Base-by-base conservation (phyloP, 2,797 vertebrate genomes). In the Muscicapa striata region DNA sequence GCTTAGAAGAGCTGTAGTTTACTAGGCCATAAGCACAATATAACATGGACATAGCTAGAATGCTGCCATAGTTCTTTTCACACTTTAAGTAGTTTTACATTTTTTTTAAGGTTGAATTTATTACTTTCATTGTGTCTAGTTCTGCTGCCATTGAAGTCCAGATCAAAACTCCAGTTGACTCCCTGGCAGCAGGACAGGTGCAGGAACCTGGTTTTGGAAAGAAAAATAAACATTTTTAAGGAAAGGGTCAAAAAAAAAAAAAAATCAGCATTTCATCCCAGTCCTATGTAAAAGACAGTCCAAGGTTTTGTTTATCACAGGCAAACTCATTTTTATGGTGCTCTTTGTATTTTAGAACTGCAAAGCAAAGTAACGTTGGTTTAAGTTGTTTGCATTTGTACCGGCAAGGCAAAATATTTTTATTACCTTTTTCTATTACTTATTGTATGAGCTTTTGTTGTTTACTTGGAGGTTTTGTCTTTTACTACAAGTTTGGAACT, bases 401-500 rank as follows among this genome's bases (percentile, higher is more conserved):
- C 96, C 86, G 97, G 98, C 97, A 97, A 98, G 98, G 98, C 97
- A 93, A 98, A 98, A 98, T 98, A 98, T 98, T 98, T 98, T 98
- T 98, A 98, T 98, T 98, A 98, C 98, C 98, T 98, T 98, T 98
- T 98, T 98, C 98, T 98, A 98, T 98, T 97, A 97, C 97, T 97
- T 98, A 98, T 98, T 97, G 98, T 98, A 98, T 98, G 98, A 98
- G 98, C 98, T 98, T 98, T 97, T 96, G 97, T 98, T 98, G 98
- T 98, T 98, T 98, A 98, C 98, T 97, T 98, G 98, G 98, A 98
- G 96, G 97, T 98, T 98, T 98, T 97, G 98, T 98, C 98, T 98
- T 98, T 98, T 98, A 98, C 98, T 98, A 98, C 98, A 97, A 98
- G 98, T 98, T 98, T 98, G 97, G 97, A 98, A 98, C 98, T 98